Evolutionary conservation across 2,797 vertebrate genomes (phyloP).

Genomic region (Vireo griseus): DNA sequence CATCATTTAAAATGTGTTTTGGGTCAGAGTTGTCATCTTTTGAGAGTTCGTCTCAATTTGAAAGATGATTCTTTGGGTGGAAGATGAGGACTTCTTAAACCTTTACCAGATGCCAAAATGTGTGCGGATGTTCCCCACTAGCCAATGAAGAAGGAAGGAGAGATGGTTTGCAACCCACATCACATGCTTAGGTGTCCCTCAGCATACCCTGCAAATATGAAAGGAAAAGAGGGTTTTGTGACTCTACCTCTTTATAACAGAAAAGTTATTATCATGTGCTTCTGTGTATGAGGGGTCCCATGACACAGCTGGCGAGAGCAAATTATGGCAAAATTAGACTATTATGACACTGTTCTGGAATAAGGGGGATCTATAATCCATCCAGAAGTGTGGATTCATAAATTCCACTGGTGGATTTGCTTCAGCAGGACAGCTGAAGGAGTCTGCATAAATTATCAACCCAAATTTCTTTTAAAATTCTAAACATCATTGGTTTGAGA

Average conservation of each 20-base stretch:
- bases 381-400: background rate
- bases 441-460: background rate
- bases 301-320: background rate
- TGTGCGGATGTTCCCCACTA: background rate
- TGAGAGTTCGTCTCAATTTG: slow-evolving; percentile 34
- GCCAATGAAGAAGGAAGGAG: background rate
- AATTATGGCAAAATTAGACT: background rate
- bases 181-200: background rate
- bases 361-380: background rate
- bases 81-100: slow-evolving; percentile 33
- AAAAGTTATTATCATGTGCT: background rate
- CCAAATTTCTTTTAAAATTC: slow-evolving; percentile 23
- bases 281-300: accelerated
- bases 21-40: slow-evolving; percentile 34
- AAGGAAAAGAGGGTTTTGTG: background rate
- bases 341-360: background rate
- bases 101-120: slow-evolving; percentile 38
- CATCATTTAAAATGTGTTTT: slow-evolving; percentile 37
- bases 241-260: background rate
- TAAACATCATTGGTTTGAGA: background rate
- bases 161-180: background rate
- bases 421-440: background rate
- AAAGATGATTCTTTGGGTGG: slow-evolving; percentile 10
- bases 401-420: background rate
- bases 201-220: background rate